These are phyloP conservation scores for Drosophila quinaria DNA, from an alignment of 2,888 invertebrate species.

Conservation along the genomic window DNA sequence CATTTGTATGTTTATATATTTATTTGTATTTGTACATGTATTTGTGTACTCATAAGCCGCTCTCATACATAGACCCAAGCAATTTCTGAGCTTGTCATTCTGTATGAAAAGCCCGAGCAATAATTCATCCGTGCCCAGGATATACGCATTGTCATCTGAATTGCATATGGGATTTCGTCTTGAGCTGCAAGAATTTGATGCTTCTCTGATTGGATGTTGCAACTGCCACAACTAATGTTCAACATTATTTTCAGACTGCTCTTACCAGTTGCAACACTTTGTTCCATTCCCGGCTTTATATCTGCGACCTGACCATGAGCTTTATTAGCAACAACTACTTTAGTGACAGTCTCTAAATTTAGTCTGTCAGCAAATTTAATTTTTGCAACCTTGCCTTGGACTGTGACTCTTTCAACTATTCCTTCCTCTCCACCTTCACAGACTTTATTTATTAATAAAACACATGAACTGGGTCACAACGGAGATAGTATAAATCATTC, in stretches of 20 bases:
- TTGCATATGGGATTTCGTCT: conserved; percentile 1
- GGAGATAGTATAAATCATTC: conserved; percentile 5
- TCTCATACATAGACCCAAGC: conserved; percentile 22
- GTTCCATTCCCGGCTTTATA: not conserved
- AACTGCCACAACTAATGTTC: conserved; percentile 2
- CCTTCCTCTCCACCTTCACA: not conserved
- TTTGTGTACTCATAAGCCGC: conserved; percentile 10
- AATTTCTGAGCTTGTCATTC: conserved; percentile 29
- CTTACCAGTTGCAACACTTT: conserved; percentile 5
- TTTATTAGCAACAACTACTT: conserved; percentile 1
- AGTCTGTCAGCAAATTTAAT: conserved; percentile 1
- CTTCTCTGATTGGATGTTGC: conserved; percentile 2
- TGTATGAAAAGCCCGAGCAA: conserved; percentile 8
- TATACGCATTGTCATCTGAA: conserved; percentile 10
- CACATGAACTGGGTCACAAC: conserved; percentile 43
- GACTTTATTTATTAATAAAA: conserved; percentile 44
- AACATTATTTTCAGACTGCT: not conserved
- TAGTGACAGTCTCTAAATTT: conserved; percentile 10
- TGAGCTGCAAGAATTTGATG: conserved; percentile 1
- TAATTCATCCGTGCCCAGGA: conserved; percentile 5
- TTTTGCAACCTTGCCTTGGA: conserved; percentile 7
- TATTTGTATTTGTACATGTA: not conserved
- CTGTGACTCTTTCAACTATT: not conserved
- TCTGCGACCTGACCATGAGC: conserved; percentile 7
- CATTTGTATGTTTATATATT: conserved; percentile 4